Conservation (phyloP, 2,113 vertebrate genomes). For the Xiphorhynchus elegans region DNA sequence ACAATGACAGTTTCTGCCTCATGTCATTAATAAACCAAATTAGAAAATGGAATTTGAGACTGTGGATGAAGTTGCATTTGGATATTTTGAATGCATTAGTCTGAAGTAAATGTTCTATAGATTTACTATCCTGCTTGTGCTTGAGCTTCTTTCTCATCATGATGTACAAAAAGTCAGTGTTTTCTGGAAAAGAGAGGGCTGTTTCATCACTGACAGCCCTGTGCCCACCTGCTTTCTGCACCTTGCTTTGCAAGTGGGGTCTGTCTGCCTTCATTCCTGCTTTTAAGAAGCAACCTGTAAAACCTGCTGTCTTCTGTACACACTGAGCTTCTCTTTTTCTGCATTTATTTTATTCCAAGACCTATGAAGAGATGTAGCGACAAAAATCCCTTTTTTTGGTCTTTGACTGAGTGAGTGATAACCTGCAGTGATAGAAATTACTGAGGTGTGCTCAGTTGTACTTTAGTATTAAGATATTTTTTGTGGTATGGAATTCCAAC, state of each 20-base stretch:
- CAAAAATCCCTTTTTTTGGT: neutral
- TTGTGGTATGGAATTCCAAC: neutral
- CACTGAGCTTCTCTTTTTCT: neutral
- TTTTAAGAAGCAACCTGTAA: neutral
- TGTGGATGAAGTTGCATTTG: neutral
- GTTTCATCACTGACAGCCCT: neutral
- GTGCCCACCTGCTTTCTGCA: neutral
- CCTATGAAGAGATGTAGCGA: neutral
- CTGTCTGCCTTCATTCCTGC: neutral
- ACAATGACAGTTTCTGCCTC: neutral
- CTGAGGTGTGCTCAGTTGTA: neutral
- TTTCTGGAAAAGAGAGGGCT: neutral
- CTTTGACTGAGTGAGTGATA: neutral
- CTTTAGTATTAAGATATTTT: neutral
- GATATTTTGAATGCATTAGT: neutral
- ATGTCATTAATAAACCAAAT: neutral
- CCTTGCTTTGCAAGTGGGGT: neutral
- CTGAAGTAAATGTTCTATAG: neutral
- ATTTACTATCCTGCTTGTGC: neutral
- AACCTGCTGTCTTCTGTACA: neutral
- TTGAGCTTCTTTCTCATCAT: neutral
- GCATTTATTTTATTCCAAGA: neutral
- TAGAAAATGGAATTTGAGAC: neutral
- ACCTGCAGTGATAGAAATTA: neutral
- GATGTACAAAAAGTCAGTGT: neutral